Evolutionary conservation across 2,888 invertebrate species (phyloP), one percentile per base, ranked within the genome.

Genomic region (Nemoura dubitans): DNA sequence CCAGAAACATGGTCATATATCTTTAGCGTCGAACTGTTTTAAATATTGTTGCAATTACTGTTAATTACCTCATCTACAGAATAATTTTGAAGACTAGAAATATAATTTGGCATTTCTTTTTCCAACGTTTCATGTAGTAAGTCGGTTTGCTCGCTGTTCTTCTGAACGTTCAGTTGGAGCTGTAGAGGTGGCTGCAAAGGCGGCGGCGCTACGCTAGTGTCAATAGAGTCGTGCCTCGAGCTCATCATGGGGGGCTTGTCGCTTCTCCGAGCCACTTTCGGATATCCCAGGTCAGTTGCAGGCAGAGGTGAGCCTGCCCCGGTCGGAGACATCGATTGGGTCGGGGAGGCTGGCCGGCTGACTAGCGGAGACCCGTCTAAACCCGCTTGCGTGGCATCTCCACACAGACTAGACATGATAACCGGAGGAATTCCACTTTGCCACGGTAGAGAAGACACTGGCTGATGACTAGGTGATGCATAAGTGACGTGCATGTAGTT

Each of bases 291-390:
- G 28, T 88, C 87, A 21, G 88, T 88, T 1, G 88, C 88, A 25
- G 89, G 89, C 87, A 92, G 92, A 3, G 96, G 96, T 85, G 96
- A 96, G 59, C 94, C 93, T 85, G 95, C 93, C 89, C 96, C 94
- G 89, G 96, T 96, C 90, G 90, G 90, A 36, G 90, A 90, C 82
- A 90, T 88, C 26, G 90, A 91, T 88, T 96, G 96, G 88, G 95
- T 95, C 82, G 97, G 96, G 81, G 97, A 96, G 85, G 96, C 95
- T 89, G 94, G 94, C 89, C 94, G 94, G 90, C 95, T 95, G 90
- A 96, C 93, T 91, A 95, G 93, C 16, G 96, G 96, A 84, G 96
- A 96, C 88, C 80, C 86, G 29, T 85, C 89, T 80, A 89, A 89
- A 2, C 90, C 88, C 59, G 89, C 90, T 89, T 91, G 90, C 26